These are phyloP conservation scores for Pycnonotus jocosus DNA, from an alignment of 2,113 vertebrate species.

Conservation along the genomic window DNA sequence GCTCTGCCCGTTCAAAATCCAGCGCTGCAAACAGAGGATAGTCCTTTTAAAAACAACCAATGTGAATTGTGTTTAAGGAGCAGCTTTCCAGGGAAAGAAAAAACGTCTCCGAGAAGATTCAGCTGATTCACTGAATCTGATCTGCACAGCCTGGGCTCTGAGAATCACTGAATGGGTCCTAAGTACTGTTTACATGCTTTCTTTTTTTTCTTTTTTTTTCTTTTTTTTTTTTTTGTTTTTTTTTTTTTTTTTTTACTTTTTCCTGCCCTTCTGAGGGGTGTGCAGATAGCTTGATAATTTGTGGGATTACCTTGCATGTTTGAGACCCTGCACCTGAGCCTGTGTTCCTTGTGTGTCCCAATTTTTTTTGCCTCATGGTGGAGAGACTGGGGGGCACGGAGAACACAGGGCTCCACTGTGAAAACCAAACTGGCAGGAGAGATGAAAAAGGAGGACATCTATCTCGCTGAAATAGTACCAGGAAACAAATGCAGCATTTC, in stretches of 20 bases:
- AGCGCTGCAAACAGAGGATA: constrained; percentile 26
- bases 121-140: background rate
- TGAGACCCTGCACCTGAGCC: background rate
- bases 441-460: background rate
- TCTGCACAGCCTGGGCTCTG: background rate
- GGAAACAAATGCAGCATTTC: constrained; percentile 45
- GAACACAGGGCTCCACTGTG: background rate
- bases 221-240: background rate
- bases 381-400: background rate
- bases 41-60: constrained; percentile 46
- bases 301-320: background rate
- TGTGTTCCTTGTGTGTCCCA: background rate
- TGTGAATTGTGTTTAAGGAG: constrained; percentile 33
- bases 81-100: constrained; percentile 48
- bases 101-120: background rate
- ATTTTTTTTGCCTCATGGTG: background rate
- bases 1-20: constrained; percentile 27
- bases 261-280: background rate
- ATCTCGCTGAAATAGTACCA: background rate
- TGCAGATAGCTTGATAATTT: background rate
- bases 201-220: too few relatives aligned
- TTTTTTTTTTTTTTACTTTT: background rate
- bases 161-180: background rate
- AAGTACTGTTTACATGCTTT: background rate
- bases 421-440: background rate